phyloP scores from a whole-genome alignment of 2,797 vertebrate species.

The Microctenopoma stevenorrisi region DNA sequence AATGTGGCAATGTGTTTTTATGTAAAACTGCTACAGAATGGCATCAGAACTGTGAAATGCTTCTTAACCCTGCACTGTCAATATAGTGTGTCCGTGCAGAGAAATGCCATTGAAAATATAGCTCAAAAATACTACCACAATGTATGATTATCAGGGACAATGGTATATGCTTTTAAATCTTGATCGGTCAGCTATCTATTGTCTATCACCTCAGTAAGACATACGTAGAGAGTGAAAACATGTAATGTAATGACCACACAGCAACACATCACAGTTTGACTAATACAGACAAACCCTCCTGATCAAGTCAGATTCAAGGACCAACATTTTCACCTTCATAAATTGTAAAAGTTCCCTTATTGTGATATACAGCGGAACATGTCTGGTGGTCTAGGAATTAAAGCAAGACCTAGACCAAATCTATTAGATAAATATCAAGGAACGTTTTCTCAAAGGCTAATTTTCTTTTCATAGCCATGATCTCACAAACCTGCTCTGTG shows the following conservation, averaged over 20 bases:
- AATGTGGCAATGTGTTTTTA: constrained; percentile 50
- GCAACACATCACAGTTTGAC: constrained; percentile 68
- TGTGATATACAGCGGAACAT: constrained; percentile 19
- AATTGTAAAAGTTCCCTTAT: constrained; percentile 14
- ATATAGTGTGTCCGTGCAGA: constrained; percentile 6
- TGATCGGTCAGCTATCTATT: constrained; percentile 41
- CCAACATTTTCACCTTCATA: constrained; percentile 51
- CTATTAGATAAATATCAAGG: constrained; percentile 33
- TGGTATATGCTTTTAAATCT: constrained; percentile 36
- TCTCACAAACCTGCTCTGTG: constrained; percentile 20
- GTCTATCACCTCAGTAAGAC: constrained; percentile 53
- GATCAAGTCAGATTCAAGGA: constrained; percentile 52
- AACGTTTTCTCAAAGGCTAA: constrained; percentile 40
- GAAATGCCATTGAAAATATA: constrained; percentile 25
- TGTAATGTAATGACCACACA: constrained; percentile 58
- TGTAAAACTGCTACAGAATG: constrained; percentile 41
- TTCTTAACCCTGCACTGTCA: constrained; percentile 23
- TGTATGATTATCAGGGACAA: constrained; percentile 53
- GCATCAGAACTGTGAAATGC: constrained; percentile 26
- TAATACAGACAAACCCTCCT: constrained; percentile 52
- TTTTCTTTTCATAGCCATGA: constrained; percentile 42
- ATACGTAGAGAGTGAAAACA: constrained; percentile 54
- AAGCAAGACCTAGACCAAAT: constrained; percentile 30
- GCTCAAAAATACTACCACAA: constrained; percentile 37
- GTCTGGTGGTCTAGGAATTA: constrained; percentile 21